Conservation (phyloP, 2,113 vertebrate species). For the Mus musculus region GRCm39 chrX:50543001-50543500, state of each 20-base stretch:
- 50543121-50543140: not conserved
- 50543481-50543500: not conserved
- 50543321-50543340: slow-evolving; percentile 58
- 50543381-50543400: slow-evolving; percentile 35
- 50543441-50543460: not conserved
- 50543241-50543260: not conserved
- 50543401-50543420: not conserved
- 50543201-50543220: not conserved
- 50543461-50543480: slow-evolving; percentile 31
- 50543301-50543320: slow-evolving; percentile 2
- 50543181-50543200: not conserved
- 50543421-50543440: slow-evolving; percentile 44
- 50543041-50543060: not conserved
- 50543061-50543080: slow-evolving; percentile 37
- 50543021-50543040: not conserved
- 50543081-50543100: not conserved
- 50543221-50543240: not conserved
- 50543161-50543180: not conserved
- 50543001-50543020: slow-evolving; percentile 18
- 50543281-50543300: slow-evolving; percentile 30
- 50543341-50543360: slow-evolving; percentile 18
- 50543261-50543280: slow-evolving; percentile 7
- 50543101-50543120: not conserved
- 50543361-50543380: not conserved
- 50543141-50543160: not conserved